These are phyloP conservation scores for Lampropteryx suffumata DNA, from an alignment of 2,888 invertebrate genomes.

Conservation along the genomic window DNA sequence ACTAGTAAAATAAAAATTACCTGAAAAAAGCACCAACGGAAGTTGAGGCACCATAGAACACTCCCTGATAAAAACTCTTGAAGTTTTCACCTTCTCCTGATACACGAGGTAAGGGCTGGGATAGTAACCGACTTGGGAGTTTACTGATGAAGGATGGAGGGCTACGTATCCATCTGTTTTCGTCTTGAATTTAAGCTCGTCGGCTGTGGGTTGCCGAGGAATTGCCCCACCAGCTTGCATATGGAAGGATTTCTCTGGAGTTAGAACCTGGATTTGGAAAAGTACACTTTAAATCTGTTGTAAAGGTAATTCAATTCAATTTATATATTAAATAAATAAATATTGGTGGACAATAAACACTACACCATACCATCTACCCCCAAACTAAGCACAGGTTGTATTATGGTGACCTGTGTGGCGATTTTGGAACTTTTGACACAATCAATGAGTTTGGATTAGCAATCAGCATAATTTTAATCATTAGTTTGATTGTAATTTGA, in stretches of 20 bases:
- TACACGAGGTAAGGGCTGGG: conserved; percentile 90
- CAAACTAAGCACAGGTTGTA: no score
- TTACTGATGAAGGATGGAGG: conserved; percentile 90
- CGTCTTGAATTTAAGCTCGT: conserved; percentile 89
- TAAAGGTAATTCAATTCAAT: no score
- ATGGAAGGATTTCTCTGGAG: conserved; percentile 90
- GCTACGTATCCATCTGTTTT: conserved; percentile 88
- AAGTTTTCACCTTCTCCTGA: conserved; percentile 92
- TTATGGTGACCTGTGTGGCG: no score
- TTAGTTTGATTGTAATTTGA: no score
- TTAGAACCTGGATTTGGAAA: conserved; percentile 85
- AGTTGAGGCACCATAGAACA: conserved; percentile 91
- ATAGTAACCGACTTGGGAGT: conserved; percentile 85
- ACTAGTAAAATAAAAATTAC: no score
- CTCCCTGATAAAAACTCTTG: conserved; percentile 89
- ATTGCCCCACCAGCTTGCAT: conserved; percentile 89
- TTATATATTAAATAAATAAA: no score
- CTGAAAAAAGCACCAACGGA: conserved; percentile 87
- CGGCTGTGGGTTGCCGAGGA: conserved; percentile 86
- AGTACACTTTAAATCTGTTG: no score
- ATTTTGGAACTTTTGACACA: no score
- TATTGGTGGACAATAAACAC: no score
- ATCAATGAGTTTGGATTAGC: no score
- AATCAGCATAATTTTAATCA: no score
- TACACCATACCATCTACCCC: no score